A percentile compares a stretch with the other conserved stretches of the same genome.
phyloP scores from a whole-genome alignment of 2,797 vertebrate species.

The Thripadectes ignobilis region DNA sequence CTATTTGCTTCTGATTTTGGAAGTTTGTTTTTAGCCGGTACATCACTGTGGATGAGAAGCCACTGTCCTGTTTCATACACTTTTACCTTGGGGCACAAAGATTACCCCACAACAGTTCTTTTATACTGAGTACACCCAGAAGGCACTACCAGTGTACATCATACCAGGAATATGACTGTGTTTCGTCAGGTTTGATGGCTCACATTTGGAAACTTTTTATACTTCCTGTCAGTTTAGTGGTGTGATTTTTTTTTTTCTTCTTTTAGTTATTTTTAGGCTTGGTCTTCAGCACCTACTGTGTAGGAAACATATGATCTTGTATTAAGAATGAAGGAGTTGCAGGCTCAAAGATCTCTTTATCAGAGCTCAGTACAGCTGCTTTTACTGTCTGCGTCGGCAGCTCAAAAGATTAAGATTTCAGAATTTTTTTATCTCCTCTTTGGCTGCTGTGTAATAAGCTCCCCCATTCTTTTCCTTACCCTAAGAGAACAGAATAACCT shows the following conservation, averaged over 20 bases:
- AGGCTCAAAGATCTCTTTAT: neutral
- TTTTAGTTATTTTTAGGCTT: constrained; percentile 42
- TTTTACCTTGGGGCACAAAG: neutral
- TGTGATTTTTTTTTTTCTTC: neutral
- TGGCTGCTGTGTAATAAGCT: neutral
- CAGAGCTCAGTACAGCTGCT: neutral
- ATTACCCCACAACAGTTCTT: neutral
- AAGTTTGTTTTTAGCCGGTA: neutral
- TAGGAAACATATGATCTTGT: neutral
- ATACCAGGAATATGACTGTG: neutral
- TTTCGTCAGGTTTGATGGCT: neutral
- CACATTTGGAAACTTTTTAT: constrained; percentile 40
- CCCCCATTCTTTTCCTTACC: neutral
- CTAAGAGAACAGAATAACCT: neutral
- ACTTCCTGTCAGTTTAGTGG: constrained; percentile 49
- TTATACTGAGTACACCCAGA: neutral
- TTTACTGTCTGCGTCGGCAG: neutral
- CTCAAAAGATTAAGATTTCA: neutral
- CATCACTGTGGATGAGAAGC: neutral
- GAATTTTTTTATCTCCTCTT: neutral
- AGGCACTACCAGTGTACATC: neutral
- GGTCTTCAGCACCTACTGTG: neutral
- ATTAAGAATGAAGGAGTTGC: neutral
- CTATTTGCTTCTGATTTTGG: neutral
- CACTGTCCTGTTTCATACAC: neutral